phyloP scores from a whole-genome alignment of 2,113 vertebrate species.

The Cyanoderma ruficeps region DNA sequence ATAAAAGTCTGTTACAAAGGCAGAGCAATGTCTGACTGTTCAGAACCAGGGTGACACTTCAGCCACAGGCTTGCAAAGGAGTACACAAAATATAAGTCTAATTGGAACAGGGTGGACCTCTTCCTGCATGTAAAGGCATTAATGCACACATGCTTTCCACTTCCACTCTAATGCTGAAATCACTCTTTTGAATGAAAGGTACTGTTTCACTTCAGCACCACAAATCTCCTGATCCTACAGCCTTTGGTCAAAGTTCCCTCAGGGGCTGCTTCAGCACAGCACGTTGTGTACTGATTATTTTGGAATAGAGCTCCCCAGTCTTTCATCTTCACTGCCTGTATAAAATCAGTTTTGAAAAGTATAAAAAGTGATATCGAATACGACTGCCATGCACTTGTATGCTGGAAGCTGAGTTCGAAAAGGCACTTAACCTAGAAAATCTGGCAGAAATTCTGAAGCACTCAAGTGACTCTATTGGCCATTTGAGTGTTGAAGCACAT shows the following conservation, averaged over 20 bases:
- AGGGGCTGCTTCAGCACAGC: not conserved
- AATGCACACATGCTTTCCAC: not conserved
- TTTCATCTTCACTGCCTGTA: not conserved
- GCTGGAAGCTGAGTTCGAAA: not conserved
- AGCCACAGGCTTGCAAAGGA: not conserved
- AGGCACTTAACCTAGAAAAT: not conserved
- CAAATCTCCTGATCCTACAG: not conserved
- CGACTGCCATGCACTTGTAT: rapidly evolving
- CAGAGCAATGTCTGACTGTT: not conserved
- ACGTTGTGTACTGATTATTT: not conserved
- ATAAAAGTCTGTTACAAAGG: not conserved
- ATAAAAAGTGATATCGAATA: not conserved
- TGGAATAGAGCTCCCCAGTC: not conserved
- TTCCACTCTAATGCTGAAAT: not conserved
- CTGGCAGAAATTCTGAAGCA: not conserved
- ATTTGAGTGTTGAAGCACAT: not conserved
- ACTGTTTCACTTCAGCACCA: not conserved
- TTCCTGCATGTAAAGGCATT: not conserved
- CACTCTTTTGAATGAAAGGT: not conserved
- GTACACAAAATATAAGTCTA: not conserved
- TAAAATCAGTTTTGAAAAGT: not conserved
- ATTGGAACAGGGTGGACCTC: not conserved
- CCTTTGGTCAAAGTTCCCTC: not conserved
- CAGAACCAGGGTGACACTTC: not conserved
- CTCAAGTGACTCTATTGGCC: not conserved